Evolutionary conservation across 2,113 vertebrate species (phyloP).

Genomic region (Eurypyga helias): DNA sequence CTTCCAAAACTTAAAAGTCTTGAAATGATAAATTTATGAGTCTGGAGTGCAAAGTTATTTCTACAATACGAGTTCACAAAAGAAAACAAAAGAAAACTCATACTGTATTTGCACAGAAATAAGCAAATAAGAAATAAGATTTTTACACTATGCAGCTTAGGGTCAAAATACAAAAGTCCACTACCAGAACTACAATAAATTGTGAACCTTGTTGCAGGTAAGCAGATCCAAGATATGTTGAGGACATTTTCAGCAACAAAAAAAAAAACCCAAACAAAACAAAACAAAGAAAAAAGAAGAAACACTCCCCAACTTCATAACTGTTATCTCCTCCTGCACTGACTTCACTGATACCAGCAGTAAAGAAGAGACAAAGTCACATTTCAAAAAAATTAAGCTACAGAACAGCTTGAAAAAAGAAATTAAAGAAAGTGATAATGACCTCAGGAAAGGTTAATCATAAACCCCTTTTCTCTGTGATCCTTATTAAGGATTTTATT

Average conservation of each 20-base stretch:
- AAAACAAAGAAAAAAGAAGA: too few species aligned
- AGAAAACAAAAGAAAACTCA: not conserved
- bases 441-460: constrained; percentile 9
- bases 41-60: not conserved
- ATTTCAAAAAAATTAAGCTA: not conserved
- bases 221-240: not conserved
- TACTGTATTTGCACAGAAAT: not conserved
- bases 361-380: not conserved
- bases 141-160: not conserved
- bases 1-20: not conserved
- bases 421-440: not conserved
- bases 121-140: not conserved
- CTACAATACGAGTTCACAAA: not conserved
- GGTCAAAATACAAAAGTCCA: not conserved
- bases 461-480: not conserved
- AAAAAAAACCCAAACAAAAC: not conserved
- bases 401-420: not conserved
- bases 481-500: not conserved
- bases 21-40: not conserved
- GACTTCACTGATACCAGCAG: not conserved
- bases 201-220: not conserved
- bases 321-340: not conserved
- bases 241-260: not conserved
- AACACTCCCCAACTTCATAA: not conserved
- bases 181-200: not conserved